Conservation (phyloP, 2,888 invertebrate species). For the Lasioglossum calceatum region DNA sequence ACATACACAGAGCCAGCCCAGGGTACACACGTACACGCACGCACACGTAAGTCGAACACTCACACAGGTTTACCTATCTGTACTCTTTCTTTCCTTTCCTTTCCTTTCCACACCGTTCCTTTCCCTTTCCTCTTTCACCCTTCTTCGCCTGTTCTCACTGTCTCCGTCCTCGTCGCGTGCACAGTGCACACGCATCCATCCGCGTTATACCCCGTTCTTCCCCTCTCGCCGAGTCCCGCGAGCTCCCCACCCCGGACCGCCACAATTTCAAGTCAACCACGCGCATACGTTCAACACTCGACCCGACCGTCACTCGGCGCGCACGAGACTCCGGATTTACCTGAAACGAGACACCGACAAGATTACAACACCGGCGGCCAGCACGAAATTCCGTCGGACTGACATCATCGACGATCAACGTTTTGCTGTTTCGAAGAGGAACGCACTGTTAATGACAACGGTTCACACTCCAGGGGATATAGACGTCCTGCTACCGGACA, state of each 20-base stretch:
- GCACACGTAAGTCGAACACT: not conserved
- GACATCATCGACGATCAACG: not conserved
- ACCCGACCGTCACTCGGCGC: slow-evolving; percentile 42
- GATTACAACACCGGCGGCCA: slow-evolving; percentile 13
- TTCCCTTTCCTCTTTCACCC: slow-evolving; percentile 23
- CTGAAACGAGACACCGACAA: slow-evolving; percentile 19
- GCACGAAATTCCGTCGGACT: slow-evolving; percentile 14
- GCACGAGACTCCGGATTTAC: slow-evolving; percentile 35
- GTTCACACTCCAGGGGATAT: not conserved
- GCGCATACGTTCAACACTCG: slow-evolving; percentile 39
- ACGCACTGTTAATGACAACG: not conserved
- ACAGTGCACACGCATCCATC: not conserved
- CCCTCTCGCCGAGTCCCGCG: slow-evolving; percentile 15
- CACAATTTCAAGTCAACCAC: slow-evolving; percentile 49
- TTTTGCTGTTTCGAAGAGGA: not conserved
- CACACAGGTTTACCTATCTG: not conserved
- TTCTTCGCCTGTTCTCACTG: slow-evolving; percentile 31
- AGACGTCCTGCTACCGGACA: not conserved
- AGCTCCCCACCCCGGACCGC: not conserved
- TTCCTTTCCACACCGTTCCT: slow-evolving; percentile 21
- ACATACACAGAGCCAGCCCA: not conserved
- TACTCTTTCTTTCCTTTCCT: slow-evolving; percentile 16
- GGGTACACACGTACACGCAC: not conserved
- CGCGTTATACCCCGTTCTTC: slow-evolving; percentile 10
- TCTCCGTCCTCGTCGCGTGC: slow-evolving; percentile 30